Evolutionary conservation across 2,888 invertebrate genomes (phyloP).

Genomic region (Synanthedon formicaeformis): DNA sequence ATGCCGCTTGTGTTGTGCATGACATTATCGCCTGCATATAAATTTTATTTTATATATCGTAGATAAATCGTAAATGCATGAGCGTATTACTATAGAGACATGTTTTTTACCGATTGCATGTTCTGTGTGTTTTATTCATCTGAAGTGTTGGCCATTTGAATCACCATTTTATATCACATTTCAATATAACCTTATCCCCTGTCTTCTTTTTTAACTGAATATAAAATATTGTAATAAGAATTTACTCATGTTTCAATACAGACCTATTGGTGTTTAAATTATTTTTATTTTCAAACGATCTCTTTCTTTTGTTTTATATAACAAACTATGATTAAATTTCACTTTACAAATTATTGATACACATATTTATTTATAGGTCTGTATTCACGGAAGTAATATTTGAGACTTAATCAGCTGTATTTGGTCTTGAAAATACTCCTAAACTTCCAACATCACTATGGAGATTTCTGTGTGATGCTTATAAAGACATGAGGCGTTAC

Average conservation of each 20-base stretch:
- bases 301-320: no score
- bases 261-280: no score
- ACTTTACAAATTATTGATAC: no score
- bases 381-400: conserved; percentile 10
- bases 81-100: conserved; percentile 10
- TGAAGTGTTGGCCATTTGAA: not conserved
- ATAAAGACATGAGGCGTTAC: conserved; percentile 10
- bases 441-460: conserved; percentile 12
- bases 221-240: not conserved
- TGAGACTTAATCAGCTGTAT: conserved; percentile 9
- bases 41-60: conserved; percentile 31
- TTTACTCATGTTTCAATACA: no score
- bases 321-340: no score
- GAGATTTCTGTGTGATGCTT: conserved; percentile 13
- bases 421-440: conserved; percentile 11
- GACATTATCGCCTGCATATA: conserved; percentile 12
- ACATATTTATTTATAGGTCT: not conserved
- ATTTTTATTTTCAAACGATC: no score
- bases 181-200: no score
- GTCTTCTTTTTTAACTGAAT: conserved; percentile 5
- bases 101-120: conserved; percentile 28
- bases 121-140: conserved; percentile 28
- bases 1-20: not conserved
- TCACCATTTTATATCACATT: no score
- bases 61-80: conserved; percentile 32